phyloP scores from a whole-genome alignment of 2,888 invertebrate genomes.

The Taphrorychus bicolor region DNA sequence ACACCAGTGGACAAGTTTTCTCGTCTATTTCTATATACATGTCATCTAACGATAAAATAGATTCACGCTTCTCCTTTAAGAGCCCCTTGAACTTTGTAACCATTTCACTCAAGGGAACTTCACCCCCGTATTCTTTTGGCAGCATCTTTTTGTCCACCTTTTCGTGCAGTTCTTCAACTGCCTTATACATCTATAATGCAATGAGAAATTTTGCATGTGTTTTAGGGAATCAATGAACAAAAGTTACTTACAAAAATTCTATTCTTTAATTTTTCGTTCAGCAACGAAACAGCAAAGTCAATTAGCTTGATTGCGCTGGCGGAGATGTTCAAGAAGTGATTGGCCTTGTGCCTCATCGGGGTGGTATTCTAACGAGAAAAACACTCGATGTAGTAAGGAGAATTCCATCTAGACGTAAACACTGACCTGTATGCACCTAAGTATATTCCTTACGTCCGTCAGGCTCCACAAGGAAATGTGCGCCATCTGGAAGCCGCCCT shows the following conservation, averaged over 20 bases:
- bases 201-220: neutral
- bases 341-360: conserved; percentile 89
- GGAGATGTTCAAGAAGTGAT: conserved; percentile 87
- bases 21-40: conserved; percentile 77
- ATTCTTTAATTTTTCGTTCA: conserved; percentile 84
- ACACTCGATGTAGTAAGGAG: neutral
- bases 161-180: conserved; percentile 73
- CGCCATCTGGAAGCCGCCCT: conserved; percentile 82
- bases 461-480: conserved; percentile 84
- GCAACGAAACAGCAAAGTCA: conserved; percentile 80
- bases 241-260: conserved; percentile 73
- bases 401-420: neutral
- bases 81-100: conserved; percentile 75
- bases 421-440: conserved; percentile 83
- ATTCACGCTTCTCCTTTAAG: conserved; percentile 69
- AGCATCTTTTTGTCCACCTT: conserved; percentile 77
- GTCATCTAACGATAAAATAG: conserved; percentile 74
- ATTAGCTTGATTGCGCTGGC: conserved; percentile 81
- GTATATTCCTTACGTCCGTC: conserved; percentile 77
- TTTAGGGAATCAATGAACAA: neutral
- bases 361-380: conserved; percentile 76
- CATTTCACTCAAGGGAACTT: conserved; percentile 80
- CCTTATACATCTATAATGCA: conserved; percentile 72
- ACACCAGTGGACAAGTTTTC: conserved; percentile 56
- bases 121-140: conserved; percentile 90